phyloP scores from a whole-genome alignment of 2,797 vertebrate species.

The Chelonia mydas region DNA sequence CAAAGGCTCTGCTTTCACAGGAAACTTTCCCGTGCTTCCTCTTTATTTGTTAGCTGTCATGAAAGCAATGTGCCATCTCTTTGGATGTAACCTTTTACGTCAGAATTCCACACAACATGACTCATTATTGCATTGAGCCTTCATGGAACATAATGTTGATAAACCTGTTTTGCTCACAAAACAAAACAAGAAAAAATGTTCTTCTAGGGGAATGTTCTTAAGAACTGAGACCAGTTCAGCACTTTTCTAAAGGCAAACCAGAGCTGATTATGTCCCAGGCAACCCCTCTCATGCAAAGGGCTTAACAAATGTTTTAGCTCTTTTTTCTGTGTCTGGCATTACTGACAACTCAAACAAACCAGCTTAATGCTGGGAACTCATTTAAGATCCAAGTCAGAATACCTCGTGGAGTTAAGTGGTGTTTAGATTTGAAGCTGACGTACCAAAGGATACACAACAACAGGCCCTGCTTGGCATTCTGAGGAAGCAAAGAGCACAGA shows the following conservation, averaged over 20 bases:
- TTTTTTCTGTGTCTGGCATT: conserved; percentile 24
- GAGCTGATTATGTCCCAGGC: conserved; percentile 57
- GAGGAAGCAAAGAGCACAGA: background rate
- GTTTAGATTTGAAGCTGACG: background rate
- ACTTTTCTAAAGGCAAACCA: conserved; percentile 62
- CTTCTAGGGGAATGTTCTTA: conserved; percentile 44
- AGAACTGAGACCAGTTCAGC: conserved; percentile 38
- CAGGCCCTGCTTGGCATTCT: conserved; percentile 22
- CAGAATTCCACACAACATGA: conserved; percentile 33
- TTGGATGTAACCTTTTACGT: conserved; percentile 4
- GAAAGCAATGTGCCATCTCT: background rate
- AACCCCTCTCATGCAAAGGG: conserved; percentile 30
- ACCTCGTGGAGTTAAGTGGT: background rate
- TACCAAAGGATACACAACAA: background rate
- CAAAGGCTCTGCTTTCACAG: background rate
- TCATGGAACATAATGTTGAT: conserved; percentile 50
- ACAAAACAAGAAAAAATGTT: conserved; percentile 36
- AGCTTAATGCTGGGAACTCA: conserved; percentile 23
- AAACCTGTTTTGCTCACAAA: conserved; percentile 70
- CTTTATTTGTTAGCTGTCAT: background rate
- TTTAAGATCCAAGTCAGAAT: conserved; percentile 57
- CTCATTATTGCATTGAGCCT: conserved; percentile 68
- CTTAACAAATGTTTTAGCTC: conserved; percentile 17
- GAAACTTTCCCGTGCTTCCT: background rate
- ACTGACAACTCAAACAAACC: conserved; percentile 30